Conservation (phyloP, 1,140 invertebrate species). For the Muscidifurax raptorellus region DNA sequence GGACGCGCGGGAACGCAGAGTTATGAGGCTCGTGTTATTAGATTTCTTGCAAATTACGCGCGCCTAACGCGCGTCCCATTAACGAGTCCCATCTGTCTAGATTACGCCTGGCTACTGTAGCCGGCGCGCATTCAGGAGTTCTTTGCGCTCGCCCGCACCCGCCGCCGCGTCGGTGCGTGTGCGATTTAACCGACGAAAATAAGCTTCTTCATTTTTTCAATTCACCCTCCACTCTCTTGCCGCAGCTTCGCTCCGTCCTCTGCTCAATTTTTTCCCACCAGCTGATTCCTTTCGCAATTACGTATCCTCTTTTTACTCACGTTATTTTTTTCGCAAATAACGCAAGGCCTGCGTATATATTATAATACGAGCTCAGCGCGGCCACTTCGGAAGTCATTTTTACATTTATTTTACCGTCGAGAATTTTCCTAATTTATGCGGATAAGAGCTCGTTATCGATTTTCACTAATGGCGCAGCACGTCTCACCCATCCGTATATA, state of each 20-base stretch:
- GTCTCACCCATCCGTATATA: neutral
- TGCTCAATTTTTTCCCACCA: neutral
- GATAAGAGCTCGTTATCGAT: neutral
- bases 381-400: too few species aligned
- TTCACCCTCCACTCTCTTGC: constrained; percentile 24
- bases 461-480: neutral
- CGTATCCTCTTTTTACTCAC: neutral
- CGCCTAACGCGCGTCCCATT: constrained; percentile 65
- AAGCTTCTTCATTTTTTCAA: constrained; percentile 41
- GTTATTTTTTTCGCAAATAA: neutral
- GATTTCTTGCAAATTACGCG: constrained; percentile 69
- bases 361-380: too few species aligned
- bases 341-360: too few species aligned
- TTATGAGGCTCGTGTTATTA: constrained; percentile 66
- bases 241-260: constrained; percentile 4
- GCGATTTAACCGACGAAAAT: constrained; percentile 58
- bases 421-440: neutral
- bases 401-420: too few species aligned
- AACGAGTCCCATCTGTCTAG: constrained; percentile 69
- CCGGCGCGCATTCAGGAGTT: constrained; percentile 22
- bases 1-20: constrained; percentile 58
- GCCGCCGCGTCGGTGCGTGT: constrained; percentile 46
- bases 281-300: constrained; percentile 26
- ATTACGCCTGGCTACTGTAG: constrained; percentile 60
- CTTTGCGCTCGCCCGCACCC: constrained; percentile 51